These are phyloP conservation scores for Amphiprion ocellaris DNA, from an alignment of 2,113 vertebrate genomes.

Conservation along the genomic window DNA sequence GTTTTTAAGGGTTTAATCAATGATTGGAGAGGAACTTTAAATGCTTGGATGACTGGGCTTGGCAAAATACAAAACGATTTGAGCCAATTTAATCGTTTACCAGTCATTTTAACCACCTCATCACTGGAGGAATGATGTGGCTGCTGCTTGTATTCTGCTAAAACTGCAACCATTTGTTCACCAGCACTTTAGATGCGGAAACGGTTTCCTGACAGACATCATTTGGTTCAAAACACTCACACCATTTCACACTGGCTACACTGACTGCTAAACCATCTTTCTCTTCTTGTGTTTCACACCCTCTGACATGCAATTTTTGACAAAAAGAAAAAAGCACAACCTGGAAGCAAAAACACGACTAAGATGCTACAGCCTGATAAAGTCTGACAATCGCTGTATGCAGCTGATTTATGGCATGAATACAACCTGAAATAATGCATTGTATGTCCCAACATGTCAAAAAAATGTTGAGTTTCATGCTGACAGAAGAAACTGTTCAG, in stretches of 20 bases:
- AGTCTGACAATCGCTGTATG: background rate
- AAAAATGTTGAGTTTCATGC: background rate
- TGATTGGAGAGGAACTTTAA: too few relatives aligned
- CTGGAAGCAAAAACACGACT: background rate
- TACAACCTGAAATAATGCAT: background rate
- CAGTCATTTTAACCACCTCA: too few relatives aligned
- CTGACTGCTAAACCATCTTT: background rate
- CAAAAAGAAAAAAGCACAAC: constrained; percentile 1
- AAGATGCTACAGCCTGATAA: background rate
- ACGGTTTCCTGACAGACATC: background rate
- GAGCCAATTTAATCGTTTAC: too few relatives aligned
- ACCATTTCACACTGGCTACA: constrained; percentile 7
- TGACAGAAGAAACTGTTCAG: background rate
- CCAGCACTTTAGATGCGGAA: background rate
- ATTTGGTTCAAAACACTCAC: constrained; percentile 20
- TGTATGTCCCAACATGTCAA: background rate
- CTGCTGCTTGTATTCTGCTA: too few relatives aligned
- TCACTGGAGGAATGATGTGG: too few relatives aligned
- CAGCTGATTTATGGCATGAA: background rate
- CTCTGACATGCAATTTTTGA: constrained; percentile 5
- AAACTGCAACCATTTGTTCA: too few relatives aligned
- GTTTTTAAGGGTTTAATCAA: too few relatives aligned
- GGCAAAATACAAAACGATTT: too few relatives aligned
- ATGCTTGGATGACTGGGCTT: background rate
- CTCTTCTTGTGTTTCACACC: background rate